Percentiles rank a stretch among this genome's conserved stretches.
These are phyloP conservation scores for Diorhabda elongata DNA, from an alignment of 1,140 invertebrate genomes.

Conservation along the genomic window DNA sequence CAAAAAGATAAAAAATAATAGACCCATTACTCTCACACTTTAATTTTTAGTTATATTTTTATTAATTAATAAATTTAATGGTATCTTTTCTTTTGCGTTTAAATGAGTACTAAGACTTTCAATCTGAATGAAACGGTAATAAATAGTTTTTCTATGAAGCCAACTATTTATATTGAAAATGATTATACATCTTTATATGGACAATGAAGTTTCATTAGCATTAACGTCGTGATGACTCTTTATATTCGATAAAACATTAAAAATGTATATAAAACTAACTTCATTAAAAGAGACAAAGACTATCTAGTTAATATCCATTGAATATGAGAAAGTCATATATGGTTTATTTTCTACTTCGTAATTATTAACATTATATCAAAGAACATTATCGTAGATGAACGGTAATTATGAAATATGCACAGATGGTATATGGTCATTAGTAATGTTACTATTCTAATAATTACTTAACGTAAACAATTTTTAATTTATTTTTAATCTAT, in stretches of 20 bases:
- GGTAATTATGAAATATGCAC: conserved; percentile 12
- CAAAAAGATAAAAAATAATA: no score
- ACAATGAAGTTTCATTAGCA: not conserved
- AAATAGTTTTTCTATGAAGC: no score
- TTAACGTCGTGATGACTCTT: not conserved
- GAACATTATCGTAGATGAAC: conserved; percentile 7
- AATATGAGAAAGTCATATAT: conserved; percentile 11
- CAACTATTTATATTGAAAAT: no score
- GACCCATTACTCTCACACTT: no score
- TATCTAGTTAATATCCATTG: not conserved
- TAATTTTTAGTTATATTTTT: no score
- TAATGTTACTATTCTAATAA: not conserved
- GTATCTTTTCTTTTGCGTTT: no score
- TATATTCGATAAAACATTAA: not conserved
- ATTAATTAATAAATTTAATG: no score
- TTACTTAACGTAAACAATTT: conserved; percentile 4
- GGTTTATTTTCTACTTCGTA: conserved; percentile 4
- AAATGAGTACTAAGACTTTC: no score
- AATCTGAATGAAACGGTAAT: no score
- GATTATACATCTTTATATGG: no score
- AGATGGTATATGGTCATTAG: conserved; percentile 12
- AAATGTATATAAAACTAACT: conserved; percentile 1
- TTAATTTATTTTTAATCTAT: conserved; percentile 15
- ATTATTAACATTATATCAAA: conserved; percentile 8
- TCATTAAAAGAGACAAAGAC: not conserved